A percentile compares a stretch with the other conserved stretches of the same genome.
Evolutionary conservation across 2,888 invertebrate species (phyloP).

Genomic region (Gryllus longicercus): DNA sequence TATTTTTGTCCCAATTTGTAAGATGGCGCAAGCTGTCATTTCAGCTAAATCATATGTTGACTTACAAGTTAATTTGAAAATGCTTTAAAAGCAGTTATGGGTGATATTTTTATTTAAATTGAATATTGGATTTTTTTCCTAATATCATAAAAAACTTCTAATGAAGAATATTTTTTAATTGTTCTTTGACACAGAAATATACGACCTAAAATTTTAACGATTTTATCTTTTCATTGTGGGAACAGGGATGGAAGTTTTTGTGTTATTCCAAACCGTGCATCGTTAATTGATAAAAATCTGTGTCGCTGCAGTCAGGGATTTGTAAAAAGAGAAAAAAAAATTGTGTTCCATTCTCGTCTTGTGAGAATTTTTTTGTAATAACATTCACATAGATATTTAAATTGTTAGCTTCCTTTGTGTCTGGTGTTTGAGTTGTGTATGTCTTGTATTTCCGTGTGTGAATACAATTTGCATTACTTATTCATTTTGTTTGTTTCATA

Average conservation of each 20-base stretch:
- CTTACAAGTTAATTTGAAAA: neutral
- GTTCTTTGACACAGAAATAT: neutral
- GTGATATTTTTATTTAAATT: constrained; percentile 3
- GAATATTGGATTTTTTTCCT: neutral
- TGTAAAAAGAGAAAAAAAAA: neutral
- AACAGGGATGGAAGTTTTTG: neutral
- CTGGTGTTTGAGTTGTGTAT: constrained; percentile 17
- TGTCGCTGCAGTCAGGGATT: constrained; percentile 17
- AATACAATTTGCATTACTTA: constrained; percentile 2
- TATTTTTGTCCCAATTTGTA: constrained; percentile 7
- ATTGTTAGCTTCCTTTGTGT: constrained; percentile 6
- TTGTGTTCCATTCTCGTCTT: neutral
- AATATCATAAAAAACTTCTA: neutral
- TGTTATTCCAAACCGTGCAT: neutral
- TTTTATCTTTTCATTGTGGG: neutral
- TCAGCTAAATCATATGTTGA: constrained; percentile 1
- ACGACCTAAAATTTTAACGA: neutral
- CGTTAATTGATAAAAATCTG: neutral
- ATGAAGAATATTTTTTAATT: neutral
- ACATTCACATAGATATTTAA: neutral
- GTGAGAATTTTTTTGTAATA: neutral
- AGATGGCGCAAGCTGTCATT: neutral
- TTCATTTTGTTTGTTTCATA: neutral
- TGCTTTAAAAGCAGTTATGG: constrained; percentile 2
- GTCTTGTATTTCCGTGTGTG: constrained; percentile 1